Evolutionary conservation across 2,888 invertebrate species (phyloP).

Genomic region (Pocota personata): DNA sequence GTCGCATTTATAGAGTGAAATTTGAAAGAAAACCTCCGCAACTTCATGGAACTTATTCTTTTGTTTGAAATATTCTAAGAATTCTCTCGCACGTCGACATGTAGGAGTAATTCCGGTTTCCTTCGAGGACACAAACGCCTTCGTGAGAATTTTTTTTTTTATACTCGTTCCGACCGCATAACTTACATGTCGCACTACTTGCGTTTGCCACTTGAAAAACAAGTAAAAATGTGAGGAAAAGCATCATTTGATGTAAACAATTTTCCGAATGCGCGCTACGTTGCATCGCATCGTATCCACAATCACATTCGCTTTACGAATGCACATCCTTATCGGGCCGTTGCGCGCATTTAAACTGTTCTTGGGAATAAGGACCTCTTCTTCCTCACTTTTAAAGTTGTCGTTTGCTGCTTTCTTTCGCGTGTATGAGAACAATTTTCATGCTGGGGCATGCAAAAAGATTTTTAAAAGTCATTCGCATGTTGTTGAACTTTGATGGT

Average conservation of each 20-base stretch:
- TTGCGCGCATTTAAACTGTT: conserved; percentile 60
- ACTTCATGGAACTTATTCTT: not conserved
- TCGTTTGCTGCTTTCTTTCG: conserved; percentile 18
- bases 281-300: conserved; percentile 47
- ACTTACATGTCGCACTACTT: conserved; percentile 18
- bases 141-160: not conserved
- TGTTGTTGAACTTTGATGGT: conserved; percentile 50
- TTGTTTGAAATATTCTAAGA: not conserved
- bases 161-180: not conserved
- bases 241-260: conserved; percentile 48
- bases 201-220: not conserved
- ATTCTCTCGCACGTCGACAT: not conserved
- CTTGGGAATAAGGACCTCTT: conserved; percentile 35
- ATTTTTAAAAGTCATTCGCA: conserved; percentile 38
- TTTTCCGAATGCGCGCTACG: conserved; percentile 24
- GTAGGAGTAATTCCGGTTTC: conserved; percentile 1
- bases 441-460: not conserved
- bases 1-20: conserved; percentile 3
- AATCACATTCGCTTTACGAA: conserved; percentile 39
- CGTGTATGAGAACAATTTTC: not conserved
- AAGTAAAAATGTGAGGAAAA: not conserved
- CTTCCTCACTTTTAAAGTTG: conserved; percentile 9
- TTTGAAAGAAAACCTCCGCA: not conserved
- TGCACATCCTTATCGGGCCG: conserved; percentile 44
- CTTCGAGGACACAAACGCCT: conserved; percentile 16